Evolutionary conservation across 2,797 vertebrate species (phyloP).

Genomic region (Bradypus variegatus): DNA sequence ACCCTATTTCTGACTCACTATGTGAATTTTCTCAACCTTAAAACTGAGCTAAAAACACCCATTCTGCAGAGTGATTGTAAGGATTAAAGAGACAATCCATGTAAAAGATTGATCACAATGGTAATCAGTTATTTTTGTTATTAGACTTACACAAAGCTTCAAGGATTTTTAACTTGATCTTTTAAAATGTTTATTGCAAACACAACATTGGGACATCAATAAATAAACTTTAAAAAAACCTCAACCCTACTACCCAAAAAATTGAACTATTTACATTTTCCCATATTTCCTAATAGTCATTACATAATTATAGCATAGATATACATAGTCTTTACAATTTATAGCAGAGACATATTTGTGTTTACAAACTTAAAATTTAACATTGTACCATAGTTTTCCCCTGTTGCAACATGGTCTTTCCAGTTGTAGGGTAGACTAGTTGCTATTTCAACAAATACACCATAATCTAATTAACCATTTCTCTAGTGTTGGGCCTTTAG

Average conservation of each 20-base stretch:
- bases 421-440: neutral
- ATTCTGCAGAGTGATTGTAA: neutral
- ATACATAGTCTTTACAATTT: neutral
- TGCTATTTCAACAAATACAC: constrained; percentile 9
- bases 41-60: neutral
- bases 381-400: neutral
- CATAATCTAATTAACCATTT: neutral
- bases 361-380: neutral
- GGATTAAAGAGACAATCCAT: neutral
- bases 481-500: neutral
- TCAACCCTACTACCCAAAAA: neutral
- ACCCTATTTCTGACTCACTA: neutral
- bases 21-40: neutral
- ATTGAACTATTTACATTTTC: neutral
- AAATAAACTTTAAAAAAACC: neutral
- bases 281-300: neutral
- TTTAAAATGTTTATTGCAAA: constrained; percentile 9
- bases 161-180: constrained; percentile 4
- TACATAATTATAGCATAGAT: neutral
- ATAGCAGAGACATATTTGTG: neutral
- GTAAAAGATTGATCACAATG: neutral
- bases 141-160: neutral
- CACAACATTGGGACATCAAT: neutral
- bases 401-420: neutral
- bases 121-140: neutral